Evolutionary conservation across 92 coral and sea anemone genomes (phyloP).

Genomic region (Diadumene lineata): DNA sequence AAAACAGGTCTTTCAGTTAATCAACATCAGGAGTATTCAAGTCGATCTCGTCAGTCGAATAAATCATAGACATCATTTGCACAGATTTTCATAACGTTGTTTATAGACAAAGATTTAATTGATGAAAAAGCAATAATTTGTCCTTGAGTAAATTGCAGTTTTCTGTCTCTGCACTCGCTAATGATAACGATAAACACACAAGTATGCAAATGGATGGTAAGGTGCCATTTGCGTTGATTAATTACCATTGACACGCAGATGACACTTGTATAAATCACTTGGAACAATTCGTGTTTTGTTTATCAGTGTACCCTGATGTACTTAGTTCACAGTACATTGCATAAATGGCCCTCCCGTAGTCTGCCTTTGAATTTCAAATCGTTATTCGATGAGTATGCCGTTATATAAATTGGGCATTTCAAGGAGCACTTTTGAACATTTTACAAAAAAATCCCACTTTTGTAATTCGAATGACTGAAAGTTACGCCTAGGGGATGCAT

Average conservation of each 20-base stretch:
- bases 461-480: slow-evolving; percentile 15
- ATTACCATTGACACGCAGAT: slow-evolving; percentile 73
- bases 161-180: background rate
- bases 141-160: background rate
- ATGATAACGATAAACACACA: slow-evolving; percentile 17
- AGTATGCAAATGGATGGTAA: slow-evolving; percentile 66
- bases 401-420: background rate
- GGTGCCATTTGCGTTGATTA: slow-evolving; percentile 76
- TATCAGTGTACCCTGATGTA: slow-evolving; percentile 12
- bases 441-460: background rate
- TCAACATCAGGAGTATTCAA: background rate
- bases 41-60: background rate
- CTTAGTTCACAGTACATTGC: slow-evolving; percentile 4
- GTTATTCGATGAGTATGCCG: background rate
- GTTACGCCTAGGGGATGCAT: slow-evolving; percentile 30
- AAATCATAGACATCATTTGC: background rate
- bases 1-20: background rate
- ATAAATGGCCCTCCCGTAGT: background rate
- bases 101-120: background rate
- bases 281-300: slow-evolving; percentile 67
- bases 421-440: background rate
- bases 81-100: background rate
- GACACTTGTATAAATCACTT: slow-evolving; percentile 90
- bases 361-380: background rate
- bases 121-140: slow-evolving; percentile 5